Evolutionary conservation across 2,113 vertebrate genomes (phyloP).

Genomic region (Phoenicopterus ruber): DNA sequence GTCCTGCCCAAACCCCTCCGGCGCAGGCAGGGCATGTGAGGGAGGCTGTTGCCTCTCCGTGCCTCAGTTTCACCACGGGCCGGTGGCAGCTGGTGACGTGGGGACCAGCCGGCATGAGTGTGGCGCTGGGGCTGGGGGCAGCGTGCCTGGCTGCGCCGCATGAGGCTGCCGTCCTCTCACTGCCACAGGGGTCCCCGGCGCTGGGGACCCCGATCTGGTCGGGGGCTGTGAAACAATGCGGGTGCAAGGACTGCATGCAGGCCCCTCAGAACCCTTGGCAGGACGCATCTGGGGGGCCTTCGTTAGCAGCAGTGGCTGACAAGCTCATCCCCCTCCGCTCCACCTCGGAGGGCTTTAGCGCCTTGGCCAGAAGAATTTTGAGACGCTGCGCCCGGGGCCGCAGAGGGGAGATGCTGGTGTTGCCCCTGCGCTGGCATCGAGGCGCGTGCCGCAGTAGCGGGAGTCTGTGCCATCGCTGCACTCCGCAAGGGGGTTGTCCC

Average conservation of each 20-base stretch:
- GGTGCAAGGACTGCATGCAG: not conserved
- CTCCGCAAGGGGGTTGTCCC: fast-evolving
- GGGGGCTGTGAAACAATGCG: fast-evolving
- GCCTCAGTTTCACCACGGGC: not conserved
- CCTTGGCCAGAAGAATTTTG: not conserved
- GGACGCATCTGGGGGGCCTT: not conserved
- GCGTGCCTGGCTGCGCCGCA: not conserved
- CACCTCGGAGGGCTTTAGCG: not conserved
- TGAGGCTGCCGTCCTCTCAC: not conserved
- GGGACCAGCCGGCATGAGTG: not conserved
- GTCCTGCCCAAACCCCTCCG: not conserved
- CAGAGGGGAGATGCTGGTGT: not conserved
- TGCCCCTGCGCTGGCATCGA: fast-evolving
- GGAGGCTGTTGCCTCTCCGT: not conserved
- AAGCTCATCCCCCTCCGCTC: not conserved
- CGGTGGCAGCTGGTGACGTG: fast-evolving
- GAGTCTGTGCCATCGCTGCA: fast-evolving
- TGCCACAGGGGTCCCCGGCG: fast-evolving
- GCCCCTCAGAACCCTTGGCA: not conserved
- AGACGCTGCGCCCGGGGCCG: not conserved
- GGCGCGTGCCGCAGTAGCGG: fast-evolving
- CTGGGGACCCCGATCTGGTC: not conserved
- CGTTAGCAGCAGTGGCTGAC: fast-evolving
- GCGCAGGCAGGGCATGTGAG: not conserved
- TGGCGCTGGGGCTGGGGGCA: not conserved